Evolutionary conservation across 1,140 invertebrate genomes (phyloP).

Genomic region (Drosophila bipectinata): DNA sequence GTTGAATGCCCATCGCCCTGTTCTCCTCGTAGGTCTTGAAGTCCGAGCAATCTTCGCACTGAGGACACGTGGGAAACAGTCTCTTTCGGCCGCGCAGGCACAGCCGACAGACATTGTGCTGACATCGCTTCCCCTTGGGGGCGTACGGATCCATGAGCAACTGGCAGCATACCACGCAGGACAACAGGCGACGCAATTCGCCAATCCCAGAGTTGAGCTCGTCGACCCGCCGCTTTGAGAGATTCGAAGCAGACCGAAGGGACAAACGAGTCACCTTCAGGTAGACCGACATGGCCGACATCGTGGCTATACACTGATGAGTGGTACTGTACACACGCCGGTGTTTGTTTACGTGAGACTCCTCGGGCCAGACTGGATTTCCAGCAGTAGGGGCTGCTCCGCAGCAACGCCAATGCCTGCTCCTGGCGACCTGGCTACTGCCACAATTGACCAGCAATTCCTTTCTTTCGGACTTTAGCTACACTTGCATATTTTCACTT

Average conservation of each 20-base stretch:
- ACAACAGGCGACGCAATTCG: conserved; percentile 93
- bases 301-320: conserved; percentile 10
- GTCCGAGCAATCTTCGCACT: conserved; percentile 92
- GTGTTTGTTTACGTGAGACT: conserved; percentile 51
- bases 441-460: conserved; percentile 17
- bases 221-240: conserved; percentile 88
- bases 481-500: conserved; percentile 16
- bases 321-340: conserved; percentile 48
- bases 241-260: conserved; percentile 35
- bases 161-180: conserved; percentile 94
- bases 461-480: background rate
- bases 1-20: conserved; percentile 90
- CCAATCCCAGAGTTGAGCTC: conserved; percentile 93
- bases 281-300: conserved; percentile 48
- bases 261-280: conserved; percentile 43
- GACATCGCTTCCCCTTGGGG: conserved; percentile 91
- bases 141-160: conserved; percentile 92
- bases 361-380: conserved; percentile 18
- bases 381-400: background rate
- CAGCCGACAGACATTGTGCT: conserved; percentile 93
- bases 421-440: conserved; percentile 5
- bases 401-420: background rate
- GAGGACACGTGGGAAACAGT: conserved; percentile 92
- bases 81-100: conserved; percentile 94
- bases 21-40: conserved; percentile 91